Evolutionary conservation across 2,888 invertebrate species (phyloP).

Genomic region (Vannuccia rotundouncinata): DNA sequence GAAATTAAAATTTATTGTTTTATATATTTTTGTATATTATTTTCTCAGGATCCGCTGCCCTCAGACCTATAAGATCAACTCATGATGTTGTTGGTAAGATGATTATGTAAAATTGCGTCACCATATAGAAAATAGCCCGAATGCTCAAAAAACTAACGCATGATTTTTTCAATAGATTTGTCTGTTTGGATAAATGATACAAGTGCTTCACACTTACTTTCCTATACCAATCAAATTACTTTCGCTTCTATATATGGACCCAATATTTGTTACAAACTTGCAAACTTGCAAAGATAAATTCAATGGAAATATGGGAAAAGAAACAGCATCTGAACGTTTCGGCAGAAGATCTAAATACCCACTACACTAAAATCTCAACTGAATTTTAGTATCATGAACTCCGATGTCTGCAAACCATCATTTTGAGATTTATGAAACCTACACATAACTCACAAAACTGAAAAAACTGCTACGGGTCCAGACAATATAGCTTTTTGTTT

Average conservation of each 20-base stretch:
- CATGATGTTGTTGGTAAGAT: too few species aligned
- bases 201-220: conserved; percentile 4
- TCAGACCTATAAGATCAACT: too few species aligned
- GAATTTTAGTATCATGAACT: neutral
- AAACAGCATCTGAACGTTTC: too few species aligned
- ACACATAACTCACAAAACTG: neutral
- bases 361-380: neutral
- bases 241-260: neutral
- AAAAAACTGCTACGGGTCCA: neutral
- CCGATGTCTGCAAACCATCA: neutral
- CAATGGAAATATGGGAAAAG: neutral
- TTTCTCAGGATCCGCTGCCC: too few species aligned
- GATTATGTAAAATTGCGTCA: neutral
- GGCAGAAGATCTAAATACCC: neutral
- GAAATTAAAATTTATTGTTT: too few species aligned
- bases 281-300: neutral
- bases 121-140: neutral
- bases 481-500: neutral
- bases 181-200: neutral
- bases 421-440: neutral
- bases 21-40: too few species aligned
- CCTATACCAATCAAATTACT: neutral
- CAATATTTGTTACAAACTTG: conserved; percentile 11
- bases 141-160: neutral
- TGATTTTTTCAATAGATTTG: neutral